Evolutionary conservation across 2,113 vertebrate species (phyloP), one percentile per base, ranked within the genome.

Genomic region (Gopherus flavomarginatus): DNA sequence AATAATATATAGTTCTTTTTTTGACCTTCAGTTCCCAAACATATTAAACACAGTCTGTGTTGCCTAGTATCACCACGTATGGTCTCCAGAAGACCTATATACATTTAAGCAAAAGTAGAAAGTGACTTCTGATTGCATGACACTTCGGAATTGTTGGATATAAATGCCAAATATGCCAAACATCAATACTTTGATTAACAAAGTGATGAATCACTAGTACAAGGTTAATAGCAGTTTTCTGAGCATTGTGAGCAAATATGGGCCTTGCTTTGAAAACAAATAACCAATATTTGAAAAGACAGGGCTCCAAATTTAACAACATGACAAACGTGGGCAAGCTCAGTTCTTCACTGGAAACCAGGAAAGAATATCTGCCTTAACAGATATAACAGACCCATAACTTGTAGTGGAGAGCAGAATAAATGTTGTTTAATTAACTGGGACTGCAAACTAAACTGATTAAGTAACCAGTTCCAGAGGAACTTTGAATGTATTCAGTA

Each of bases 401-500:
- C 82, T 8, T 88, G 88, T 38, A 59, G 80, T 86, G 87, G n/a
- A 78, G 49, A 57, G 2, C 77, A 78, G 69, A 94, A 92, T 88
- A 87, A 82, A 2, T 5, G 17, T 49, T 72, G 1, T 65, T 92
- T 72, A 59, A 27, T n/a, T 92, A 77, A 19, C 19, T 42, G 38
- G n/a, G 21, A 24, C 85, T 88, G 21, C 93, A 82, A 89, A 90
- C 59, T 81, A 31, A 92, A 88, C 81, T 44, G 62, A n/a, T 75
- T 88, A 85, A 94, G 88, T 81, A 47, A 2, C 21, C 24, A 42
- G 31, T 6, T 57, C 47, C 49, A 85, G 92, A 93, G 50, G 82
- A 65, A 93, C 93, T 93, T 92, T 88, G n/a, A 87, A 95, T 56
- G 16, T 90, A 84, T 88, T 97, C 85, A 97, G 95, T 94, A 90